Base-by-base conservation (phyloP, 1,140 invertebrate genomes). In the Heliconius hewitsoni region DNA sequence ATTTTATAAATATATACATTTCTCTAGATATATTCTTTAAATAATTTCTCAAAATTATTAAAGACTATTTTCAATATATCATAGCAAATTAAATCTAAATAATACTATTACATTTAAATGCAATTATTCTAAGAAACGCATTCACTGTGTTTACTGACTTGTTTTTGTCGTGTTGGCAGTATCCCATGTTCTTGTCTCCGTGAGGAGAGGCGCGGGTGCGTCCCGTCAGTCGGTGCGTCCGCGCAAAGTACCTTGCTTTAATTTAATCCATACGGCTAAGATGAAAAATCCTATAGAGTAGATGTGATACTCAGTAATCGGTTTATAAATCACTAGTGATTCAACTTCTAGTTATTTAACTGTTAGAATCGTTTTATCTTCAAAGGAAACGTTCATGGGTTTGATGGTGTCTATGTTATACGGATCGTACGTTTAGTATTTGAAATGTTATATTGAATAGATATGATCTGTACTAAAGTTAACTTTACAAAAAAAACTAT, bases 241-340 rank as follows among this genome's bases (percentile, higher is more conserved):
- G 80, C 83, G 80, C 82, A 78, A 79, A 81, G 79, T 73, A 84
- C 83, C 77, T 81, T 76, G 86, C 88, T 90, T 93, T 91, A 90
- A 90, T 91, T 91, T 90, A 92, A 94, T 94, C 91, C 89, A 87
- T 84, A 81, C 73, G 78, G 55, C 89, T 94, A 90, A 94, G 88
- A 93, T 87, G 87, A 89, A 92, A 93, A 92, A 86, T 88, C 87
- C 76, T 77, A 84, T 89, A 89, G 87, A 92, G 80, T 89, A 80
- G 81, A 89, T 80, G 73, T 77, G 85, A 91, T 90, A 82, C 82
- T 66, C 78, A 82, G 78, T 87, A 87, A 89, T 85, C 77, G 79
- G 77, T 82, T 81, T 80, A 88, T 89, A 89, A 87, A 90, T 80
- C 74, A 72, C 55, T 76, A 75, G 78, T 80, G n/a, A 76, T 73